Evolutionary conservation across 2,888 invertebrate genomes (phyloP), one percentile per base, ranked within the genome.

Genomic region (Holacanthella duospinosa): DNA sequence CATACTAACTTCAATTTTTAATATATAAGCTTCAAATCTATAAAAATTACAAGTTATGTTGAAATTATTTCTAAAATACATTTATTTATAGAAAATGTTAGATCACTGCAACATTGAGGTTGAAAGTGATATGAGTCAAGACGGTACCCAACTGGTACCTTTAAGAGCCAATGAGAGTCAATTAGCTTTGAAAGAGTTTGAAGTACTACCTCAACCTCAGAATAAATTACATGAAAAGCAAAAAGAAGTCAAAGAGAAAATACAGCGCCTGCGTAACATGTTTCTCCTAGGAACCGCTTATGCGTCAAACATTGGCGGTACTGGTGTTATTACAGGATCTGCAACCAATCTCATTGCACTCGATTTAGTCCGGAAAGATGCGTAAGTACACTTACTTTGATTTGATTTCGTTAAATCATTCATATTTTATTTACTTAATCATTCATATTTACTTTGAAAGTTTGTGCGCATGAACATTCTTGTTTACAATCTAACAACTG

Each of bases 231-330:
- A 55, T 6, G 27, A 26, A 27, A 55, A 16, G 55, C 21, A 19
- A 21, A 58, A 61, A 28, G 59, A 66, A 59, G 43, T 70, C 16
- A 60, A 67, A 28, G 63, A 56, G 25, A 62, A 64, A 61, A 67
- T 71, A 44, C 29, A 62, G 25, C 63, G 70, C 55, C 54, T 71
- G 21, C 66, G 66, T 61, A 67, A 65, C 6, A 70, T 72, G 72
- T 72, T 72, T 61, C 62, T 72, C 29, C 56, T 72, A 0, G 72
- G 70, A 1, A 69, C 69, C 2, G 70, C 70, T 2, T 72, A 69
- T 58, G 48, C 68, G 6, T 65, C 67, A 28, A 72, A 72, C 57
- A 70, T 72, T 26, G 70, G 72, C n/a, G 71, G 71, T 19, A 69
- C 67, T 19, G 63, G 68, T 43, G 64, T 67, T 21, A 67, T 71